Evolutionary conservation across 2,113 vertebrate genomes (phyloP).

Genomic region (Rhegmatorhina hoffmannsi): DNA sequence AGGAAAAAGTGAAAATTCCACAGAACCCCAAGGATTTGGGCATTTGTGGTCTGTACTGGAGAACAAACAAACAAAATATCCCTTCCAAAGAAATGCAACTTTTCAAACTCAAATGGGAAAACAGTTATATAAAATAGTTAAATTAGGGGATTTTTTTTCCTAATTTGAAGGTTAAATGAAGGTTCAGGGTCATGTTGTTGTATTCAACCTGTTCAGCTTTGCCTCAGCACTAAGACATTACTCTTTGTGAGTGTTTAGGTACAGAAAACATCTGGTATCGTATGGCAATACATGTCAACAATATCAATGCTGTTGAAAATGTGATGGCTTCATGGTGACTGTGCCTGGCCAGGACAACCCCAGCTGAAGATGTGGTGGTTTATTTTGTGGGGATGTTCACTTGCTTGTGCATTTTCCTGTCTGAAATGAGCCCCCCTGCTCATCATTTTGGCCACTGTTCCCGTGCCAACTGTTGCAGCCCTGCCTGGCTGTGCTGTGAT

Average conservation of each 20-base stretch:
- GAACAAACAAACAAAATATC: not conserved
- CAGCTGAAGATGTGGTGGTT: not conserved
- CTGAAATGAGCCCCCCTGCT: not conserved
- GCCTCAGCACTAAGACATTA: not conserved
- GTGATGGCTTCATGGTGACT: accelerated
- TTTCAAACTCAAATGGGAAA: not conserved
- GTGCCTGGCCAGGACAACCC: not conserved
- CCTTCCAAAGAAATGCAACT: not conserved
- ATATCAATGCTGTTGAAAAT: not conserved
- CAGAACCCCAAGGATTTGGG: accelerated
- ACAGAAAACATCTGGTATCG: not conserved
- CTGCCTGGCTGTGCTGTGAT: constrained; percentile 35
- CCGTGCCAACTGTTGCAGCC: constrained; percentile 19
- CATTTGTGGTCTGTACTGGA: not conserved
- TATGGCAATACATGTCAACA: not conserved
- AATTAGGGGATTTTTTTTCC: accelerated
- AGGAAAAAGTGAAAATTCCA: not conserved
- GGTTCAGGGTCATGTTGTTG: not conserved
- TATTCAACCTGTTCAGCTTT: not conserved
- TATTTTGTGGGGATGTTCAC: not conserved
- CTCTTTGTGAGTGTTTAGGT: not conserved
- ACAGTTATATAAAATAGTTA: accelerated
- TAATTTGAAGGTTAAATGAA: not conserved
- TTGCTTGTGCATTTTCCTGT: not conserved
- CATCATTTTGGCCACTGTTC: not conserved